Conservation (phyloP, 1,140 invertebrate species). For the Drosophila bifasciata region DNA sequence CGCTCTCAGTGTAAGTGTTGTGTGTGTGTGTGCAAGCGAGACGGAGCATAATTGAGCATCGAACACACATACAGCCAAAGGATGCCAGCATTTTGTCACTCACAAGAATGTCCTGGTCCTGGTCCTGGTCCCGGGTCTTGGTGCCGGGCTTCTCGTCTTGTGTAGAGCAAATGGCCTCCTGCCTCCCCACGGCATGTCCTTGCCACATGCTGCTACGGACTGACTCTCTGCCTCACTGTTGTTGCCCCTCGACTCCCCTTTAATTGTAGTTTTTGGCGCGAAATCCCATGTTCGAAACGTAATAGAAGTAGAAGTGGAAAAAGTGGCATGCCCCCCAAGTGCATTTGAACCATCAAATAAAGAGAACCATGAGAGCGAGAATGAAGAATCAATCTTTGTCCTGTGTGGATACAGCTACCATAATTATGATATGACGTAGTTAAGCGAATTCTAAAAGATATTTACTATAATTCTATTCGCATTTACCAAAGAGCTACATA, state of each 20-base stretch:
- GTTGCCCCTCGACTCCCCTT: conserved; percentile 13
- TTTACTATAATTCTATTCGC: too few species aligned
- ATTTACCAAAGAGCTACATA: too few species aligned
- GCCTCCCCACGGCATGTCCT: conserved; percentile 6
- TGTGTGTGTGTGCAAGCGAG: conserved; percentile 45
- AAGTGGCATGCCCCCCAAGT: background rate
- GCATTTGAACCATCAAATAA: too few species aligned
- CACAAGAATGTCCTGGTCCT: background rate
- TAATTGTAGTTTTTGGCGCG: conserved; percentile 56
- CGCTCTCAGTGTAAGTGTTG: background rate
- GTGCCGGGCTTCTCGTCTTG: background rate
- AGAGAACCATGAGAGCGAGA: too few species aligned
- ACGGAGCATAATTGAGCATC: conserved; percentile 10
- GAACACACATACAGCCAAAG: conserved; percentile 1
- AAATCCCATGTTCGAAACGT: conserved; percentile 45
- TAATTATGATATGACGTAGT: too few species aligned
- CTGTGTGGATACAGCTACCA: too few species aligned
- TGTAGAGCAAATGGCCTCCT: conserved; percentile 3
- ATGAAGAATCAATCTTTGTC: too few species aligned
- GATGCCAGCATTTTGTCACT: conserved; percentile 14
- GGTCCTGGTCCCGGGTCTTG: too few species aligned
- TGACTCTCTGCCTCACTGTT: background rate
- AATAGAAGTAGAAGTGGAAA: conserved; percentile 18
- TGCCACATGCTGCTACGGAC: conserved; percentile 15
- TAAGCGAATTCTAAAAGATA: too few species aligned